Conservation (phyloP, 37 sponge, comb jelly and placozoan genomes). For the Corticium candelabrum region DNA sequence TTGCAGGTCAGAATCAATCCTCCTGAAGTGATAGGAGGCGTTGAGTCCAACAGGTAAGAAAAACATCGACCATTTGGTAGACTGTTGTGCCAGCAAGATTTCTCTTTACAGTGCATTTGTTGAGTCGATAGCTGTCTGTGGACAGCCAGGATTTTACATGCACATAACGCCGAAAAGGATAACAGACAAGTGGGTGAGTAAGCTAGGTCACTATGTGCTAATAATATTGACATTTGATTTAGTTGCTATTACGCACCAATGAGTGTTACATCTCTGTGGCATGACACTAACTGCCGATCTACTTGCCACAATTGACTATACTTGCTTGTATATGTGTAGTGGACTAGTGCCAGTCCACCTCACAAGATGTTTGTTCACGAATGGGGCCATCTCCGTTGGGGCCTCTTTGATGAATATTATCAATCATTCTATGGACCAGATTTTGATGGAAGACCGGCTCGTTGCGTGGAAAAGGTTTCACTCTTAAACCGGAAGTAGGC, state of each 20-base stretch:
- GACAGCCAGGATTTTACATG: neutral
- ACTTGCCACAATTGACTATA: too few species aligned
- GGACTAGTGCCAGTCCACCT: slow-evolving; percentile 1
- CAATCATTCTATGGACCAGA: slow-evolving; percentile 1
- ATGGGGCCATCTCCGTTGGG: slow-evolving; percentile 14
- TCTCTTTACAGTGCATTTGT: too few species aligned
- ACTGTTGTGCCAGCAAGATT: too few species aligned
- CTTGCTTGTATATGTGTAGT: neutral
- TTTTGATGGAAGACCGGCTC: neutral
- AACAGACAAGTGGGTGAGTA: neutral
- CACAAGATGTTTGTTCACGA: slow-evolving; percentile 14
- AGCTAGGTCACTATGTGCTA: too few species aligned
- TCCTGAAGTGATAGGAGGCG: neutral
- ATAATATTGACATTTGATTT: neutral
- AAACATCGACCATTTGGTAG: too few species aligned
- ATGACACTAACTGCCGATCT: too few species aligned
- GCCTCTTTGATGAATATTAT: slow-evolving; percentile 14
- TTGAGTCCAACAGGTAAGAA: neutral
- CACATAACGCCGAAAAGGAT: neutral
- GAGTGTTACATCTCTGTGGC: too few species aligned
- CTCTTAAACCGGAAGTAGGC: neutral
- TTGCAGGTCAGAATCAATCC: neutral
- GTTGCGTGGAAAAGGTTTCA: neutral
- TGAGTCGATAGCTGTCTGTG: neutral
- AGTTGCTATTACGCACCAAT: too few species aligned